Base-by-base conservation (phyloP, 2,797 vertebrate genomes). In the Sebastes kiyomatsui region DNA sequence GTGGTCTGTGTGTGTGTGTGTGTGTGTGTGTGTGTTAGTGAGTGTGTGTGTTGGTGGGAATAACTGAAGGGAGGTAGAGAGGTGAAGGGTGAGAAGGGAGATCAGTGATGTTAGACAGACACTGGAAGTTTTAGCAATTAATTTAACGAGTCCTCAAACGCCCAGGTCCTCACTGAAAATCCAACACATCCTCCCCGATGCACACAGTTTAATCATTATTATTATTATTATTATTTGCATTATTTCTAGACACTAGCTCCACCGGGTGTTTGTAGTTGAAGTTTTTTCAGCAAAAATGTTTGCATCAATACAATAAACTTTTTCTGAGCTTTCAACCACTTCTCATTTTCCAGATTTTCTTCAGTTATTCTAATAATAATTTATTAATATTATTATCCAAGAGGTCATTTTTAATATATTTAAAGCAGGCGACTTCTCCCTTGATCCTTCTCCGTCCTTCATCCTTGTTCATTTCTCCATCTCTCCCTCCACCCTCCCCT, bases 11-110 rank as follows among this genome's bases (percentile, higher is more conserved):
- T 23, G 7, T 67, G 20, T 46, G n/a, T 23, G 32, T 23, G n/a
- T 33, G 52, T 60, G 58, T 62, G 12, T 58, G 7, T 54, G 10
- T 66, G 33, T 23, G n/a, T 64, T 7, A 33, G 12, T 62, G 10
- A 62, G 20, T 66, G 62, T 23, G 33, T 65, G 13, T 35, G 28
- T 61, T 13, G 3, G n/a, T 32, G 6, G 67, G 55, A 60, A 32
- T 38, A 75, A 46, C 52, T 64, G 55, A 70, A 86, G 55, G 90
- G 90, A 92, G 82, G 87, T 70, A 88, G 73, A 90, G 94, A 93
- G 87, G 93, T 94, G 91, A 93, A 94, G 91, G 93, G 92, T 33
- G 84, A 91, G 90, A 90, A 93, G 74, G 90, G 91, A 90, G 92
- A 92, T 90, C 69, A 77, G 88, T 89, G 83, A 84, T 27, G 67